phyloP scores from a whole-genome alignment of 2,888 invertebrate genomes.

The Sarcophaga rosellei region DNA sequence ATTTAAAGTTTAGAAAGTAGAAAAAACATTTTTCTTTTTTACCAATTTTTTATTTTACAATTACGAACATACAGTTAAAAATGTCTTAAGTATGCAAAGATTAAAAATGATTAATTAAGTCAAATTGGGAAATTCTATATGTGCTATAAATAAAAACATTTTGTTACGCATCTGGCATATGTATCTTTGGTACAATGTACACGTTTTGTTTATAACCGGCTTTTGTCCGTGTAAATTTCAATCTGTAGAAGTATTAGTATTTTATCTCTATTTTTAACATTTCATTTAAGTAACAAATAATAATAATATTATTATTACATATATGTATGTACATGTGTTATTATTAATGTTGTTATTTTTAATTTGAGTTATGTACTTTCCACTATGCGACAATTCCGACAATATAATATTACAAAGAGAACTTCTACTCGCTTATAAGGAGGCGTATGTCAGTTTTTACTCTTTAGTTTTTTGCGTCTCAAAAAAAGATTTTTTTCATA shows the following conservation, averaged over 20 bases:
- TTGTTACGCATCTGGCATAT: too few species aligned
- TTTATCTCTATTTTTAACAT: conserved; percentile 36
- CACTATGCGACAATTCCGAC: conserved; percentile 3
- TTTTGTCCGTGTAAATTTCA: conserved; percentile 7
- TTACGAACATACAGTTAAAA: too few species aligned
- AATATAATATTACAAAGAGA: background rate
- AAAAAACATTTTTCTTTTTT: too few species aligned
- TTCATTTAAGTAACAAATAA: background rate
- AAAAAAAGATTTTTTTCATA: background rate
- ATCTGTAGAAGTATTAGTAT: background rate
- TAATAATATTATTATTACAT: conserved; percentile 3
- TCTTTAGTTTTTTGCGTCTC: background rate
- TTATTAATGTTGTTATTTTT: background rate
- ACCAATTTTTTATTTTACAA: too few species aligned
- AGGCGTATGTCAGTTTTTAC: too few species aligned
- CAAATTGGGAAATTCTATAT: too few species aligned
- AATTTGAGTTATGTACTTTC: background rate
- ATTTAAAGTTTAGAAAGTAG: too few species aligned
- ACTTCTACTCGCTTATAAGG: background rate
- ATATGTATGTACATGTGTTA: too few species aligned
- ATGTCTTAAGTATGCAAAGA: too few species aligned
- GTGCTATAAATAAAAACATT: too few species aligned
- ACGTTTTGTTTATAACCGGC: conserved; percentile 34
- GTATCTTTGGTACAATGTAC: background rate
- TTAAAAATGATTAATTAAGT: too few species aligned